These are phyloP conservation scores for Pinctada fucata DNA, from an alignment of 2,888 invertebrate species.

Conservation along the genomic window DNA sequence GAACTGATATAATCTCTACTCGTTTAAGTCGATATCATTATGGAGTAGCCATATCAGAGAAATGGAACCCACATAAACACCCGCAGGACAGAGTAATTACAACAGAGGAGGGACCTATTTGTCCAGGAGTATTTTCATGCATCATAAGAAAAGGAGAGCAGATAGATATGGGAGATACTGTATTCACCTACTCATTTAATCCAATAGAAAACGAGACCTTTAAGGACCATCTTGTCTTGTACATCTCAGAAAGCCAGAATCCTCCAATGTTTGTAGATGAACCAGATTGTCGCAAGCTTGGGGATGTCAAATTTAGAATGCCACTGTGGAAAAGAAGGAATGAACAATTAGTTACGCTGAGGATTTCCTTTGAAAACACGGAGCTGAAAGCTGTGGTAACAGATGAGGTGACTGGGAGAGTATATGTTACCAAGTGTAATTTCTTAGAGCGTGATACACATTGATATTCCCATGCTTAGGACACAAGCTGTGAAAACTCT, in stretches of 20 bases:
- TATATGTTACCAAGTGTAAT: background rate
- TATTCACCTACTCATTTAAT: background rate
- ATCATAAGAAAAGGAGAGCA: background rate
- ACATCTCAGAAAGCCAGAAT: background rate
- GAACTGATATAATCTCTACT: background rate
- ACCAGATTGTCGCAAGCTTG: background rate
- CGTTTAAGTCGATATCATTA: background rate
- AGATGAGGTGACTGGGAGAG: constrained; percentile 2
- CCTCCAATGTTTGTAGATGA: background rate
- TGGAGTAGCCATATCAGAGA: background rate
- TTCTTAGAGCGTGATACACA: background rate
- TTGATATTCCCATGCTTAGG: background rate
- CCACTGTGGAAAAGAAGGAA: background rate
- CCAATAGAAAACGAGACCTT: background rate
- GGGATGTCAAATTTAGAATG: background rate
- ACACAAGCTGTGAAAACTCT: no score
- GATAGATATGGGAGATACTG: background rate
- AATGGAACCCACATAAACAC: background rate
- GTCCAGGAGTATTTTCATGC: background rate
- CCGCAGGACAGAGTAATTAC: background rate
- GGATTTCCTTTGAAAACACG: background rate
- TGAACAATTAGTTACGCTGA: background rate
- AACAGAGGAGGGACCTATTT: background rate
- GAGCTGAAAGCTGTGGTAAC: background rate
- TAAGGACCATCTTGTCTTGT: background rate